Evolutionary conservation across 1,140 invertebrate genomes (phyloP).

Genomic region (Xylocopa sonorina): DNA sequence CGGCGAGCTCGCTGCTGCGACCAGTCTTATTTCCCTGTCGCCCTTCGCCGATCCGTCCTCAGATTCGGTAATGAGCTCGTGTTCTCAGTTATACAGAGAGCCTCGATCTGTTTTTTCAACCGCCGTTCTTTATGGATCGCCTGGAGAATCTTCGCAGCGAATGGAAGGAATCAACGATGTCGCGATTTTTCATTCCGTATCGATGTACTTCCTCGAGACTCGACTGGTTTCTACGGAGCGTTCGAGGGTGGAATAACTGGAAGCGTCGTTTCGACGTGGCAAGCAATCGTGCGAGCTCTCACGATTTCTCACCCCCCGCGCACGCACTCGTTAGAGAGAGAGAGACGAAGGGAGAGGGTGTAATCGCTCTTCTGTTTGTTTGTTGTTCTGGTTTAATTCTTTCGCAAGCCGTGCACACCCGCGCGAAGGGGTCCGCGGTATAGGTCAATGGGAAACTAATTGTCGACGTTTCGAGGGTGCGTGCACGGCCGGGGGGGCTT

Average conservation of each 20-base stretch:
- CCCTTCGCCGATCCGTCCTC: conserved; percentile 12
- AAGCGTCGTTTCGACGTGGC: not conserved
- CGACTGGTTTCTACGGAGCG: not conserved
- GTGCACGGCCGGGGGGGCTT: conserved; percentile 50
- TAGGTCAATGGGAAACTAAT: conserved; percentile 78
- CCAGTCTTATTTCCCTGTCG: conserved; percentile 35
- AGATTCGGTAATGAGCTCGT: conserved; percentile 62
- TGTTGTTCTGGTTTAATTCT: conserved; percentile 68
- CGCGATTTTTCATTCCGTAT: too few species aligned
- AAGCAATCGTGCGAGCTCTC: conserved; percentile 4
- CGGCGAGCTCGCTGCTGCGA: not conserved
- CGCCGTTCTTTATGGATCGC: not conserved
- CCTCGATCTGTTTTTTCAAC: not conserved
- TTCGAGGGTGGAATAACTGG: not conserved
- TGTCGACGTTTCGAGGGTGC: conserved; percentile 70
- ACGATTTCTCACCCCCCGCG: conserved; percentile 15
- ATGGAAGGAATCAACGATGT: too few species aligned
- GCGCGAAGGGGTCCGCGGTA: conserved; percentile 62
- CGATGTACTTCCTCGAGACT: not conserved
- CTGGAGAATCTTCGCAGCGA: too few species aligned
- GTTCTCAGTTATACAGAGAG: not conserved
- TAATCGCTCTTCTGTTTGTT: conserved; percentile 64
- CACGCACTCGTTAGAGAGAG: too few species aligned
- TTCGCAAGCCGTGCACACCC: conserved; percentile 50
- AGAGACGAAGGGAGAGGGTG: not conserved